phyloP scores from a whole-genome alignment of 2,888 invertebrate species.

The Apocheima hispidaria region DNA sequence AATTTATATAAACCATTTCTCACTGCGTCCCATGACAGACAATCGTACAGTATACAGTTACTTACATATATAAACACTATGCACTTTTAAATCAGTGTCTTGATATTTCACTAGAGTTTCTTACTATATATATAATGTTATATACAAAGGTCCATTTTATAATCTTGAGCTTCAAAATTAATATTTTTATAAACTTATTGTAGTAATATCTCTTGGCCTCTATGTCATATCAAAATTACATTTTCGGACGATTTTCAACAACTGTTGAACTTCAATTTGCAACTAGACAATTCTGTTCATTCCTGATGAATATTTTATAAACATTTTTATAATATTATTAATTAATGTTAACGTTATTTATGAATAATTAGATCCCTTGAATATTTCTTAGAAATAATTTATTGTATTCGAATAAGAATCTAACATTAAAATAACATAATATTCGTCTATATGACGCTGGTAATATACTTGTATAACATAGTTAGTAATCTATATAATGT shows the following conservation, averaged over 20 bases:
- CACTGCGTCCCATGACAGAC: conserved; percentile 70
- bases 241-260: conserved; percentile 60
- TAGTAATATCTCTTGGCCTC: conserved; percentile 70
- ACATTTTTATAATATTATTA: conserved; percentile 55
- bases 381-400: conserved; percentile 70
- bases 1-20: conserved; percentile 42
- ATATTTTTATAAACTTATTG: conserved; percentile 84
- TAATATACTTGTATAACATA: conserved; percentile 65
- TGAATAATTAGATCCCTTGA: conserved; percentile 64
- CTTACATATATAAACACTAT: conserved; percentile 28
- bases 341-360: conserved; percentile 67
- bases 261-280: conserved; percentile 55
- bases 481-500: conserved; percentile 54
- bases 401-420: conserved; percentile 75
- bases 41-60: conserved; percentile 34
- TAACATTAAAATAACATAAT: conserved; percentile 67
- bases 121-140: conserved; percentile 47
- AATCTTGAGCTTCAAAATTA: conserved; percentile 82
- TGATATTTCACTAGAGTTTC: conserved; percentile 40
- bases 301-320: conserved; percentile 61
- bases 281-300: conserved; percentile 58
- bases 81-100: conserved; percentile 25
- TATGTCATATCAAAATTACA: conserved; percentile 75
- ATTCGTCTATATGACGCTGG: conserved; percentile 83
- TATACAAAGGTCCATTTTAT: conserved; percentile 76